Evolutionary conservation across 64 coral and sea anemone genomes (phyloP).

Genomic region (Hydrozoanthus tunicans): DNA sequence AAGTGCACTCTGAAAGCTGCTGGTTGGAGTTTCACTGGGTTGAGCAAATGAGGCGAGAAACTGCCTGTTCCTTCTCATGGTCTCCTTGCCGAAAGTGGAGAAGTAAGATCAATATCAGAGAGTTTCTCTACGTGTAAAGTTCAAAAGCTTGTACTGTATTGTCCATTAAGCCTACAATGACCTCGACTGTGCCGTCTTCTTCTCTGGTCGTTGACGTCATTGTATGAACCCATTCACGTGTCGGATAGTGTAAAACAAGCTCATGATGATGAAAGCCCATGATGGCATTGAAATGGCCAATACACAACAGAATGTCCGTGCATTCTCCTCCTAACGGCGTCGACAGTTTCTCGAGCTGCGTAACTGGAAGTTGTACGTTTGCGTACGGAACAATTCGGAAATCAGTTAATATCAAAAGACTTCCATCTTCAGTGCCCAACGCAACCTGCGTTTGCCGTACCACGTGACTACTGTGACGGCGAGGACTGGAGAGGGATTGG

Average conservation of each 20-base stretch:
- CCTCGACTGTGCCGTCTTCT: not conserved
- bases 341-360: conserved; percentile 27
- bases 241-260: conserved; percentile 36
- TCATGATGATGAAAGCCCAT: conserved; percentile 29
- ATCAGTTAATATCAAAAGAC: conserved; percentile 42
- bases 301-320: conserved; percentile 32
- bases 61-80: not conserved
- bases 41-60: conserved; percentile 44
- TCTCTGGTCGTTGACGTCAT: conserved; percentile 26
- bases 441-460: conserved; percentile 43
- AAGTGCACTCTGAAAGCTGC: conserved; percentile 21
- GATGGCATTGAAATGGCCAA: conserved; percentile 50
- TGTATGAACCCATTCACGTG: conserved; percentile 42
- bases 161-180: conserved; percentile 41
- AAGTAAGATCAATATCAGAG: not conserved
- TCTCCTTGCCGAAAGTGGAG: not conserved
- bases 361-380: conserved; percentile 39
- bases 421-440: conserved; percentile 32
- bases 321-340: not conserved
- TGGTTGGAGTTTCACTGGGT: conserved; percentile 18
- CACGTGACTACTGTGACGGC: conserved; percentile 52
- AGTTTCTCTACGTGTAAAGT: conserved; percentile 1
- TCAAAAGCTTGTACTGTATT: conserved; percentile 40
- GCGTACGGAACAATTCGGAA: conserved; percentile 47
- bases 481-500: conserved; percentile 51